A percentile compares a stretch with the other conserved stretches of the same genome.
These are phyloP conservation scores for Brachionus rubens DNA, from an alignment of 1,140 invertebrate genomes.

Conservation along the genomic window DNA sequence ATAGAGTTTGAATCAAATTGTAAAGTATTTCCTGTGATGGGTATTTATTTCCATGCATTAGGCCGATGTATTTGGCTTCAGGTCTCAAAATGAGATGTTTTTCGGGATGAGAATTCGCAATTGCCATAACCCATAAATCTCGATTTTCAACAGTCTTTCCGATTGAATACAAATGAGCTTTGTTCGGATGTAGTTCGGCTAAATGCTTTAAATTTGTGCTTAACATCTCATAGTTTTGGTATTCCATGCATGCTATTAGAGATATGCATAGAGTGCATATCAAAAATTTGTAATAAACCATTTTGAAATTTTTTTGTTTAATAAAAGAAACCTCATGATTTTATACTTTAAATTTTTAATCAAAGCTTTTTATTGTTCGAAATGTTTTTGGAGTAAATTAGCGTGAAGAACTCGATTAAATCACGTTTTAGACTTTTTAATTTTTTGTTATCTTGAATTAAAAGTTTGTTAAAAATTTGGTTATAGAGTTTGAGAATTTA, in stretches of 20 bases:
- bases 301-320: too few species aligned
- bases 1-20: conserved; percentile 78
- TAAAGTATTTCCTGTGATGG: conserved; percentile 76
- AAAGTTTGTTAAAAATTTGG: too few species aligned
- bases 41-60: conserved; percentile 88
- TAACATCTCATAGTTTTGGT: background rate
- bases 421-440: too few species aligned
- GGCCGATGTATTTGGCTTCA: conserved; percentile 81
- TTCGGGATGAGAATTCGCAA: background rate
- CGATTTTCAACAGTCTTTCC: conserved; percentile 73
- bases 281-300: too few species aligned
- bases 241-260: background rate
- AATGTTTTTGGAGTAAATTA: too few species aligned
- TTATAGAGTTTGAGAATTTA: too few species aligned
- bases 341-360: too few species aligned
- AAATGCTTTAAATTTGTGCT: background rate
- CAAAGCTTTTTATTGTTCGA: too few species aligned
- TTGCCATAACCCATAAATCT: background rate
- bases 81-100: conserved; percentile 57
- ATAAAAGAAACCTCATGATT: too few species aligned
- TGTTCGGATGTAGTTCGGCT: conserved; percentile 67
- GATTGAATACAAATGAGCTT: conserved; percentile 79
- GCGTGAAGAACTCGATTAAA: too few species aligned
- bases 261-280: too few species aligned
- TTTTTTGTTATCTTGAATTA: too few species aligned